These are phyloP conservation scores for Hipparchia sbordonii DNA, from an alignment of 2,888 invertebrate species.

Conservation along the genomic window DNA sequence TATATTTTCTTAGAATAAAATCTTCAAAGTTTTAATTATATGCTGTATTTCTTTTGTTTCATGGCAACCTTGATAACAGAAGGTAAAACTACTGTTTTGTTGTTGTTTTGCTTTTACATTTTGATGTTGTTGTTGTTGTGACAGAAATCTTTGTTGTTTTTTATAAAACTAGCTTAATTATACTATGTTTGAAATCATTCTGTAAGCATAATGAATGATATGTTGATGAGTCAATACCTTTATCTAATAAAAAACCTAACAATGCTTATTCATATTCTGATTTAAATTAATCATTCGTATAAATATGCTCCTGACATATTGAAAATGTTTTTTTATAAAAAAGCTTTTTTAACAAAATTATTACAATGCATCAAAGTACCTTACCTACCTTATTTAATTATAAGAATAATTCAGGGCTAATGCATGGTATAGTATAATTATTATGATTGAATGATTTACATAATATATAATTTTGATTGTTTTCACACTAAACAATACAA, in stretches of 20 bases:
- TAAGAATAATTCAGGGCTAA: background rate
- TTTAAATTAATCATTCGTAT: background rate
- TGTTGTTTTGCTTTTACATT: slow-evolving; percentile 40
- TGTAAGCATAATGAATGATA: background rate
- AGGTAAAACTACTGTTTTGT: slow-evolving; percentile 60
- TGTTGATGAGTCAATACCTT: slow-evolving; percentile 9
- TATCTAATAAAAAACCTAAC: slow-evolving; percentile 11
- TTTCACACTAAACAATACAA: background rate
- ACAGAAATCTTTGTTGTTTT: slow-evolving; percentile 10
- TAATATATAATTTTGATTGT: background rate
- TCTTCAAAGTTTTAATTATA: background rate
- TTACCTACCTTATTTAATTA: background rate
- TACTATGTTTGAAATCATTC: slow-evolving; percentile 3
- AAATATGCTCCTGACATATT: background rate
- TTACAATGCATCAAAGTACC: no score
- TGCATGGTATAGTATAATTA: background rate
- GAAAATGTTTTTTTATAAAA: background rate
- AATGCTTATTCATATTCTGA: slow-evolving; percentile 3
- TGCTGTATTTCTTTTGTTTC: slow-evolving; percentile 65
- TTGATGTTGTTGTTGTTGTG: slow-evolving; percentile 33
- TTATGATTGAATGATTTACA: background rate
- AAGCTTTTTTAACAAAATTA: background rate
- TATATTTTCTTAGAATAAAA: background rate
- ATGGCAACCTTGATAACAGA: slow-evolving; percentile 71
- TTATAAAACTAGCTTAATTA: background rate